Evolutionary conservation across 2,113 vertebrate genomes (phyloP), one percentile per base, ranked within the genome.

Genomic region (Seriola quinqueradiata): DNA sequence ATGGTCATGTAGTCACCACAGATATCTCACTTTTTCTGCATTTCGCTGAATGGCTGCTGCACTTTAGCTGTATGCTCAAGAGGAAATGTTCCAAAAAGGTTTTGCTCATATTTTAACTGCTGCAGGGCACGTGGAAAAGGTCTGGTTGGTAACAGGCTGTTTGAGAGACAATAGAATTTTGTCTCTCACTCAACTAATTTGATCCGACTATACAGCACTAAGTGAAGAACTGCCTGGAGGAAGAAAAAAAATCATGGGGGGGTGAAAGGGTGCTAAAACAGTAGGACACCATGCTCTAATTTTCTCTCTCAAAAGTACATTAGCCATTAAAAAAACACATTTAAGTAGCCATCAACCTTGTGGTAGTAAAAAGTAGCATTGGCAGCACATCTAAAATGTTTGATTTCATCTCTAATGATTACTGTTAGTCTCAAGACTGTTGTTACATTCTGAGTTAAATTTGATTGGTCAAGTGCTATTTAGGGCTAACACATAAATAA

Each of bases 161-260:
- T 61, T 71, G 65, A 77, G 74, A 75, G 40, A 68, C 69, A 64
- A 50, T 17, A 67, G 25, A 75, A 40, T 78, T 64, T 69, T n/a
- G 17, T 36, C 50, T 79, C 46, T 64, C 73, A 83, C 42, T 48
- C 42, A 50, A 21, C 38, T 79, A 59, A 85, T 85, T 70, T 77
- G 14, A 70, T 77, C 21, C 34, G 59, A 80, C 73, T 85, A 44
- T 58, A 67, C 10, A 40, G 68, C 38, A 59, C 72, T 70, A 21
- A 42, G 13, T 36, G 61, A 70, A 77, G 28, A 82, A 66, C 42
- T 55, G 48, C 61, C 70, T 59, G 14, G 9, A 66, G 70, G 68
- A 36, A 70, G 81, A 38, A n/a, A 34, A 34, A 36, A 40, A 69
- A 68, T 13, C 52, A 54, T 57, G n/a, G 25, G 5, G 55, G n/a